Conservation (phyloP, 2,113 vertebrate species). For the Condylura cristata region DNA sequence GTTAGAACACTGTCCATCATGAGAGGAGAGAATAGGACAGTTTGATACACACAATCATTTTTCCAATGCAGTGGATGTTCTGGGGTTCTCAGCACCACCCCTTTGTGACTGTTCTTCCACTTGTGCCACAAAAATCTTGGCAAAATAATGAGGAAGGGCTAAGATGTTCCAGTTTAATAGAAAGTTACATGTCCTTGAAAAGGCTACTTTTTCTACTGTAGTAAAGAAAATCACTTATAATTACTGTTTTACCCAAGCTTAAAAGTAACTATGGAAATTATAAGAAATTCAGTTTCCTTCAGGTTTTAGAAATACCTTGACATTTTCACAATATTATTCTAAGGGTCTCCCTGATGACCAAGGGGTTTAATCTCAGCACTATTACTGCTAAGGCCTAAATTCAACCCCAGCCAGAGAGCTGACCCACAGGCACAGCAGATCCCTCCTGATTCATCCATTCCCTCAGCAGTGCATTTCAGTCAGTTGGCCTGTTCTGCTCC, state of each 20-base stretch:
- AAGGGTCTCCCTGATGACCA: too few species aligned
- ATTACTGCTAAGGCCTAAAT: too few species aligned
- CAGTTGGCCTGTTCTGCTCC: too few species aligned
- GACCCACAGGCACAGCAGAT: too few species aligned
- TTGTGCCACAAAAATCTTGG: background rate
- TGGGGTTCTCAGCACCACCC: background rate
- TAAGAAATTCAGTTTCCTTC: constrained; percentile 25
- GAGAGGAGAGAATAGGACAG: background rate
- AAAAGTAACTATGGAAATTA: background rate
- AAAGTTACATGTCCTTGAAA: background rate
- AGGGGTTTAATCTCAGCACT: too few species aligned
- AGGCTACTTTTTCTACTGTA: background rate
- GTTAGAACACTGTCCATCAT: background rate
- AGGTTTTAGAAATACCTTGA: constrained; percentile 37
- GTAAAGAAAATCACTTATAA: constrained; percentile 26
- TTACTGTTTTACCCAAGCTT: background rate
- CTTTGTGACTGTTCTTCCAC: background rate
- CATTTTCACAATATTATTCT: background rate
- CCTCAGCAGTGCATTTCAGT: too few species aligned
- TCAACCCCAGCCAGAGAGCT: too few species aligned
- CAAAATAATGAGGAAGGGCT: background rate
- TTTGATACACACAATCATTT: background rate
- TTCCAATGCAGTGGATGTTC: background rate
- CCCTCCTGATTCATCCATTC: too few species aligned
- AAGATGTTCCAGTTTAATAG: background rate